A percentile compares a stretch with the other conserved stretches of the same genome.
phyloP scores from a whole-genome alignment of 2,888 invertebrate genomes.

The Lasius fuliginosus region DNA sequence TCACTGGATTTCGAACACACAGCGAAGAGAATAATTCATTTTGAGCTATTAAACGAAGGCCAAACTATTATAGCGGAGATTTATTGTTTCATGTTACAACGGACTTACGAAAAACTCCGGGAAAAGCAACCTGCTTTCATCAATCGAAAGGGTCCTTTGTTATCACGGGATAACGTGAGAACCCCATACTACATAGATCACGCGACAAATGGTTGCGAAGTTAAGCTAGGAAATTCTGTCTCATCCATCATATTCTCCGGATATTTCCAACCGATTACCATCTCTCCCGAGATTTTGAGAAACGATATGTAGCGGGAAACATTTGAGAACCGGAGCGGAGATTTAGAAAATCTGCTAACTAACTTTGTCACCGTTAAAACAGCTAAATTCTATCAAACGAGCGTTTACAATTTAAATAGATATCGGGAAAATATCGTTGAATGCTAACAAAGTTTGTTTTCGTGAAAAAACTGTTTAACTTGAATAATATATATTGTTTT shows the following conservation, averaged over 20 bases:
- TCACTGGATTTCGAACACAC: neutral
- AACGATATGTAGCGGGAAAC: neutral
- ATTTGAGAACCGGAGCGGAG: neutral
- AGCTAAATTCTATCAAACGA: neutral
- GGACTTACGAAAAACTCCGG: conserved; percentile 28
- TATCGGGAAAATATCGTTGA: neutral
- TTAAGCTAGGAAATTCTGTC: conserved; percentile 32
- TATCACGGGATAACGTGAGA: conserved; percentile 30
- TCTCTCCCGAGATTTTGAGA: neutral
- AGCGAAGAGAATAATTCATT: conserved; percentile 27
- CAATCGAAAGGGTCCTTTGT: conserved; percentile 32
- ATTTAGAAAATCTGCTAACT: neutral
- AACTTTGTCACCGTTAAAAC: neutral
- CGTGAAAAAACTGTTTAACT: neutral
- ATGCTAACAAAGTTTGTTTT: neutral
- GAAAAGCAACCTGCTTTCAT: conserved; percentile 15
- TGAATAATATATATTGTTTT: neutral
- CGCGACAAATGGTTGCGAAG: conserved; percentile 34
- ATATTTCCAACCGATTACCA: conserved; percentile 28
- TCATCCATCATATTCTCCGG: conserved; percentile 25
- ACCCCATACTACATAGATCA: conserved; percentile 13
- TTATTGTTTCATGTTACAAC: conserved; percentile 32
- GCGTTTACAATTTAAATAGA: neutral
- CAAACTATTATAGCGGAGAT: conserved; percentile 20
- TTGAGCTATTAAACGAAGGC: conserved; percentile 19